Base-by-base conservation (phyloP, 1,140 invertebrate genomes). In the Patella vulgata region DNA sequence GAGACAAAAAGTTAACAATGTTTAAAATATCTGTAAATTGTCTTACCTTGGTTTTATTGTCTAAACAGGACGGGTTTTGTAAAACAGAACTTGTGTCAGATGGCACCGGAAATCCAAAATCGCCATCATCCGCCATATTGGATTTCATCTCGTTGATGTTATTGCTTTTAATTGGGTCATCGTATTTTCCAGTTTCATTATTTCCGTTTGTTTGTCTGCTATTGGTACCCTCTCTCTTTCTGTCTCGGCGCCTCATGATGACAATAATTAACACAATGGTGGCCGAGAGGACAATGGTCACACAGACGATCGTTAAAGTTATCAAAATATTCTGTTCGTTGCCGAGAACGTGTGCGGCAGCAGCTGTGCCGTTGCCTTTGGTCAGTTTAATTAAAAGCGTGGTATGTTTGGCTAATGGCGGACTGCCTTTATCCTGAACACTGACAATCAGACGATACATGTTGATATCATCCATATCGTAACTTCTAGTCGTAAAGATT, bases 231-330 rank as follows among this genome's bases (percentile, higher is more conserved):
- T 65, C 63, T 6, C 55, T 59, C n/a, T 59, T 17, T 12, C 54
- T 57, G 56, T 75, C 73, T 46, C 68, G 58, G 11, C 74, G 55
- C 9, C 71, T 51, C 46, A 79, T 75, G 14, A 77, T 57, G 23
- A 72, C 73, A 33, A 79, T 79, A 40, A 70, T 55, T 14, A 79
- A 61, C 21, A 79, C 69, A 40, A 79, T 77, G 31, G 65, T 65
- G 21, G 71, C 74, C 9, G 75, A 74, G 21, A 77, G 50, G 19
- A 77, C 63, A 5, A 75, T 63, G 25, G 77, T 79, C 6, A 74
- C 63, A 65, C 77, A 79, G 14, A 74, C 60, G 8, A 79, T 63
- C 4, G 66, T 52, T 11, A 79, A 50, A 19, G 74, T 72, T 31
- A 79, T 79, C 39, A 76, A 59, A 39, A 77, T 63, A 59, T 79